phyloP scores from a whole-genome alignment of 2,113 vertebrate genomes.

The Myotis lucifugus region DNA sequence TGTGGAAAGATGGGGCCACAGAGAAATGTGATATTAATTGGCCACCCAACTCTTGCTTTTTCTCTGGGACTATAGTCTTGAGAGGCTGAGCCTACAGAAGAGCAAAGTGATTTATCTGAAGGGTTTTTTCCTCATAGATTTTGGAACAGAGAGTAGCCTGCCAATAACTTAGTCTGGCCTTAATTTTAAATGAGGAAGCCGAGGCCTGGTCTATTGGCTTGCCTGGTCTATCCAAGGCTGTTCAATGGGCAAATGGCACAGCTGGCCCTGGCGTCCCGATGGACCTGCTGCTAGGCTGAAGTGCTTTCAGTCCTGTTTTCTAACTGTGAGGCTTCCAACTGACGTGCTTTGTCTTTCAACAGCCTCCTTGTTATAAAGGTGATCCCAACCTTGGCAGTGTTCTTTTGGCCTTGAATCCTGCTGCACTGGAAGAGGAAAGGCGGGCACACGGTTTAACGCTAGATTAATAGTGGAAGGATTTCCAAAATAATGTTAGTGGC shows the following conservation, averaged over 20 bases:
- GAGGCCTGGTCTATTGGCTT: background rate
- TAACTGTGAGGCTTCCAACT: background rate
- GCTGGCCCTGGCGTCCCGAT: background rate
- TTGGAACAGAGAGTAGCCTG: background rate
- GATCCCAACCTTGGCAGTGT: background rate
- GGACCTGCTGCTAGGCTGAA: background rate
- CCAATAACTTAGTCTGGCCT: background rate
- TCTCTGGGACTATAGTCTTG: background rate
- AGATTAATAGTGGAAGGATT: constrained; percentile 63
- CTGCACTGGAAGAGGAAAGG: background rate
- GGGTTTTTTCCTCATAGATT: background rate
- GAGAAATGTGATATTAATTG: background rate
- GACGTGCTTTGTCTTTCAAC: background rate
- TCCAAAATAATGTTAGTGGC: constrained; percentile 23
- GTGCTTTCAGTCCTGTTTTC: background rate
- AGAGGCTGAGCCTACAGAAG: background rate
- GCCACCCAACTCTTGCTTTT: background rate
- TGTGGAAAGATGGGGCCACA: background rate
- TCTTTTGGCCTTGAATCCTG: background rate
- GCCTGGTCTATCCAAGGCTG: background rate
- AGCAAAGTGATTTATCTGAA: background rate
- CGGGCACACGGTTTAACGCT: background rate
- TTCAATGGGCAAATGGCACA: background rate
- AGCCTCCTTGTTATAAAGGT: background rate
- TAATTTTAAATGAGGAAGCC: background rate